Percentiles rank a stretch among this genome's conserved stretches.
These are phyloP conservation scores for Anthopleura xanthogrammica DNA, from an alignment of 92 coral and sea anemone genomes.

Conservation along the genomic window DNA sequence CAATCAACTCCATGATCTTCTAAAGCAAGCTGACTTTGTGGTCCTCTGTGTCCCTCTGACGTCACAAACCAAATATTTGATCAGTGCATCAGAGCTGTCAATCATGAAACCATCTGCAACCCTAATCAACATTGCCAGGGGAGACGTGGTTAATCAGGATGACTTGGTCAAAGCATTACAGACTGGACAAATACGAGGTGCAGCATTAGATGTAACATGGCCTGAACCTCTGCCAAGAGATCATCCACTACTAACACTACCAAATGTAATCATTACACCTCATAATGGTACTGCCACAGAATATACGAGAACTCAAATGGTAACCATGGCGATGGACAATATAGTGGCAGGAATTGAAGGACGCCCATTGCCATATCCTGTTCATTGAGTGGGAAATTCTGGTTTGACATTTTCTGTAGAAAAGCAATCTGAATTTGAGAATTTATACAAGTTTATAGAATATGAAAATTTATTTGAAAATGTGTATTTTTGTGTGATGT, in stretches of 20 bases:
- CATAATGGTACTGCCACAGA: conserved; percentile 65
- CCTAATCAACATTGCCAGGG: conserved; percentile 74
- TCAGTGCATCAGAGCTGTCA: conserved; percentile 55
- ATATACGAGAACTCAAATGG: conserved; percentile 51
- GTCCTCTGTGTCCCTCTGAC: conserved; percentile 64
- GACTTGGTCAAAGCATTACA: conserved; percentile 69
- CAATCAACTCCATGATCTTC: conserved; percentile 45
- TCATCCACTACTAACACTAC: conserved; percentile 60
- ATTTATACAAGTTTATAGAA: too few species aligned
- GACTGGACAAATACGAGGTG: conserved; percentile 64
- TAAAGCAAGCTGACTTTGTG: conserved; percentile 78
- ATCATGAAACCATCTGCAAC: conserved; percentile 74
- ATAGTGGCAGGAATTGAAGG: conserved; percentile 50
- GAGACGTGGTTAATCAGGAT: conserved; percentile 66
- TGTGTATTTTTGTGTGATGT: too few species aligned
- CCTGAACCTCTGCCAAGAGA: conserved; percentile 65
- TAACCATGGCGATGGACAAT: conserved; percentile 50
- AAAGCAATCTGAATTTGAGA: too few species aligned
- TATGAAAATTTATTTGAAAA: too few species aligned
- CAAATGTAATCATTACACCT: conserved; percentile 68
- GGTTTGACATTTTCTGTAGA: too few species aligned
- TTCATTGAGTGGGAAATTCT: too few species aligned
- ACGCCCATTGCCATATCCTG: too few species aligned
- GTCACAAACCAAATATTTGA: conserved; percentile 61
- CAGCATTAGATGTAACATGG: conserved; percentile 24